A percentile compares a stretch with the other conserved stretches of the same genome.
These are phyloP conservation scores for Mylabris phalerata DNA, from an alignment of 1,140 invertebrate genomes.

Conservation along the genomic window DNA sequence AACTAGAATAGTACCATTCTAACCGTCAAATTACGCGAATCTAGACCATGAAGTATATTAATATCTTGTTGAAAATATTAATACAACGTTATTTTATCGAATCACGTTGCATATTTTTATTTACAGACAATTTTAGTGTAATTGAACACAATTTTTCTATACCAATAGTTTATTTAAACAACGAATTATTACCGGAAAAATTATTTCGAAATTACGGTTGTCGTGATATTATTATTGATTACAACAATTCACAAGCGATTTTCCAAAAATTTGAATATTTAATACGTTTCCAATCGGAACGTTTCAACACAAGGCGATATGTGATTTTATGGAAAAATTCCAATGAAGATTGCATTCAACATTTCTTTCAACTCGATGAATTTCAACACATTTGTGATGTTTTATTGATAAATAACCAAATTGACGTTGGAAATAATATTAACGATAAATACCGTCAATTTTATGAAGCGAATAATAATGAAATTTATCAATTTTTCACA, in stretches of 20 bases:
- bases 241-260: slow-evolving; percentile 4
- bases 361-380: background rate
- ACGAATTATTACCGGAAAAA: slow-evolving; percentile 2
- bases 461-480: background rate
- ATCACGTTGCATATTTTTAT: slow-evolving; percentile 14
- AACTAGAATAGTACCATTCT: no score
- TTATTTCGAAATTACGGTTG: slow-evolving; percentile 16
- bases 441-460: no score
- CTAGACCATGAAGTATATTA: no score
- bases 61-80: slow-evolving; percentile 1
- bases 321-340: background rate
- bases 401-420: slow-evolving; percentile 1
- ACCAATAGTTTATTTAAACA: slow-evolving; percentile 6
- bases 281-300: slow-evolving; percentile 4
- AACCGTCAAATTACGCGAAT: no score
- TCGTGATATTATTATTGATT: slow-evolving; percentile 15
- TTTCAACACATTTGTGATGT: slow-evolving; percentile 15
- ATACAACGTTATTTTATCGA: slow-evolving; percentile 17
- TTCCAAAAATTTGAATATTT: slow-evolving; percentile 15
- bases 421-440: no score
- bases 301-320: slow-evolving; percentile 18
- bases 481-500: slow-evolving; percentile 11
- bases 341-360: background rate
- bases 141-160: slow-evolving; percentile 8
- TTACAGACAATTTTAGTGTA: slow-evolving; percentile 2